Evolutionary conservation across 2,888 invertebrate genomes (phyloP).

Genomic region (Deilephila porcellus): DNA sequence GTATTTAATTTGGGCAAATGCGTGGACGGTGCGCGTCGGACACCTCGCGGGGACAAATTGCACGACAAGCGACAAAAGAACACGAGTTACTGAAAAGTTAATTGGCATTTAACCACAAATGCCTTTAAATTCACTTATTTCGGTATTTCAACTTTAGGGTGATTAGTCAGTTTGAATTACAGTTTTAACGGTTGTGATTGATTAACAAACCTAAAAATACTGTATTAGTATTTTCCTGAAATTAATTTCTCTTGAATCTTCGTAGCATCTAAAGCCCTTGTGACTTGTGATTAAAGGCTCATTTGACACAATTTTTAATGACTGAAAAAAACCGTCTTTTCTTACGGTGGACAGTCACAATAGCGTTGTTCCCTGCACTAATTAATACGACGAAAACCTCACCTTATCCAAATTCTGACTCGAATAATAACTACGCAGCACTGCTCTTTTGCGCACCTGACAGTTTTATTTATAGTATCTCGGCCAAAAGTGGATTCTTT

Average conservation of each 20-base stretch:
- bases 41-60: neutral
- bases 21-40: neutral
- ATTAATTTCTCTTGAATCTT: no score
- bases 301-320: no score
- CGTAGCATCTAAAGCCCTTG: no score
- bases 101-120: neutral
- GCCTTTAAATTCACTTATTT: neutral
- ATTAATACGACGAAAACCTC: no score
- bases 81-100: neutral
- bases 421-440: no score
- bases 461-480: neutral
- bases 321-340: no score
- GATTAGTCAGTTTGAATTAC: no score
- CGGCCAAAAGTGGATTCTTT: neutral
- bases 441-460: neutral
- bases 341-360: no score
- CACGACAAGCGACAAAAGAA: neutral
- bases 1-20: neutral
- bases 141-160: neutral
- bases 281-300: no score
- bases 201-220: neutral
- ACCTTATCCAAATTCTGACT: no score
- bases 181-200: no score
- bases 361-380: no score
- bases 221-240: neutral